phyloP scores from a whole-genome alignment of 1,140 invertebrate species.

The Ceratosolen solmsi region DNA sequence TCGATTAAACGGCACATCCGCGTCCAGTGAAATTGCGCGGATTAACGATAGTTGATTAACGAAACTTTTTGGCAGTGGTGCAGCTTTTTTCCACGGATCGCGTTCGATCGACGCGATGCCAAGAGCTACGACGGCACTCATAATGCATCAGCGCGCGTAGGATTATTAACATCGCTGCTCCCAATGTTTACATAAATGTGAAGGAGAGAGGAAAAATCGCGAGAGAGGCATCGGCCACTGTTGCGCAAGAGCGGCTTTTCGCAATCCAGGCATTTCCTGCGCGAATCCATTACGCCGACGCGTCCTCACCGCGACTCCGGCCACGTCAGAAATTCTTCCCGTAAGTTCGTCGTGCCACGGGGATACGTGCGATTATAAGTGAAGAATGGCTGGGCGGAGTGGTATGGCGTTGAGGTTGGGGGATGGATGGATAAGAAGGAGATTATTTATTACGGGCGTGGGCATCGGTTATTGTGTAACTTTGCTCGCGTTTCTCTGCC shows the following conservation, averaged over 20 bases:
- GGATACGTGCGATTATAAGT: neutral
- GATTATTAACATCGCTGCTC: neutral
- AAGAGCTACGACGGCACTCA: neutral
- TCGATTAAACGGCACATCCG: no score
- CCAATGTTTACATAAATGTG: neutral
- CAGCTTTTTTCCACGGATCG: neutral
- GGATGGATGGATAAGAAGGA: neutral
- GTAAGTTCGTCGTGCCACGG: neutral
- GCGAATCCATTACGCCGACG: neutral
- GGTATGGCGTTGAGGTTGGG: neutral
- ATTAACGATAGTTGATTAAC: neutral
- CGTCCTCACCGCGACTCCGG: neutral
- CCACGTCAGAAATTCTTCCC: no score
- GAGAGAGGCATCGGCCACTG: neutral
- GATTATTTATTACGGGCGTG: constrained; percentile 31
- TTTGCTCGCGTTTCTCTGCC: no score
- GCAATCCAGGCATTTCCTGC: neutral
- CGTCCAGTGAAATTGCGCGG: neutral
- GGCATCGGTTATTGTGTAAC: neutral
- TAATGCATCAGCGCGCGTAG: neutral
- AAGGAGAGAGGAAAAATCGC: neutral
- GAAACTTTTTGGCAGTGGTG: neutral
- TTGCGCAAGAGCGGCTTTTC: neutral
- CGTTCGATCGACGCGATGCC: neutral
- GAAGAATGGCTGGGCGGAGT: no score